Evolutionary conservation across 2,888 invertebrate genomes (phyloP), one percentile per base, ranked within the genome.

Genomic region (Rhodophaea formosa): DNA sequence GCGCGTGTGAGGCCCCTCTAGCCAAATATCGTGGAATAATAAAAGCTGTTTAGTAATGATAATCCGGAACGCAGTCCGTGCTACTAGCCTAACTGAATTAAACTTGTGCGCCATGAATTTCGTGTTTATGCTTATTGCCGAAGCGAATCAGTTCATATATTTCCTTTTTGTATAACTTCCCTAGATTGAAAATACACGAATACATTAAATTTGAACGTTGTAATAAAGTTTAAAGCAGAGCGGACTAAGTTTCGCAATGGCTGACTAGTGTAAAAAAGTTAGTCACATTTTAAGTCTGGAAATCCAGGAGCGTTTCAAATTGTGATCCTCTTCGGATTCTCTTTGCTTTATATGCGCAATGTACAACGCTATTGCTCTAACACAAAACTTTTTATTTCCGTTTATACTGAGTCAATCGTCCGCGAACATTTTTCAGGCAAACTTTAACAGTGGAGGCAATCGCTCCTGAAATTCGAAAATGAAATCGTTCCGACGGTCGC

Each of bases 381-480:
- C 88, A 86, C 82, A 84, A 86, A 90, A 91, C 88, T 90, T 91
- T 90, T 90, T 91, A 91, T 91, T 89, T 90, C 89, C 91, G 88
- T 87, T 90, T 88, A 91, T 90, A 86, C 84, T 80, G 84, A 90
- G 89, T 89, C 91, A 91, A 91, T 91, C 89, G 91, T 84, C 88
- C 87, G 86, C 84, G 87, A 89, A 89, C 86, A 91, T 88, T 91
- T 91, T 91, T 90, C 91, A 91, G 88, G 88, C 88, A 91, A 91
- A 91, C 88, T 91, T 91, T 89, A 90, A 91, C 91, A 90, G 88
- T 88, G 82, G 88, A 86, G 87, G 88, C 89, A 91, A 91, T 91
- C 89, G 91, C 82, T 91, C 87, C 90, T 88, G 91, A 90, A 90
- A 90, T 90, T 88, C 91, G 91, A 91, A 91, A 91, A 91, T 91